Base-by-base conservation (phyloP, 2,888 invertebrate genomes). In the Clostera curtula region DNA sequence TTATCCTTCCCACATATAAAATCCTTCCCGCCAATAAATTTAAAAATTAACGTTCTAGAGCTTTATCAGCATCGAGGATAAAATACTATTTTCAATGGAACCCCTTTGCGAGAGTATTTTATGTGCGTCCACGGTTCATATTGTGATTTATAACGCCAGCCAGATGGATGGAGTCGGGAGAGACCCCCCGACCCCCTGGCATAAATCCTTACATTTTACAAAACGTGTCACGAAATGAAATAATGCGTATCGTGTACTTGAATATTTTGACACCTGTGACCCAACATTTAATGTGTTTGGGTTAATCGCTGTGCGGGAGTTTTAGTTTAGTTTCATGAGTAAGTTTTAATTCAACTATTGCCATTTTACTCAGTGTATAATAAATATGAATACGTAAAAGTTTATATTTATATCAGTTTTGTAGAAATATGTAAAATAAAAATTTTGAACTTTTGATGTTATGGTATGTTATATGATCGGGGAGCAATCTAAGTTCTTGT, bases 131-230 rank as follows among this genome's bases (percentile, higher is more conserved):
- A 25, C 40, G 43, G 34, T 44, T 40, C 39, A 47, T 56, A 49
- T 52, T 55, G 53, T 64, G 62, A 65, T 65, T 63, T 62, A 64
- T 54, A 47, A 40, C 31, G 30, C 50, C 42, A 46, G 40, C 38
- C 44, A 58, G 65, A 64, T 54, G 45, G 54, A 66, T 57, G 57
- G 49, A 51, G 41, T 39, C 48, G 40, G 42, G 25, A 42, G 44
- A 59, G 56, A 54, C 60, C 49, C 61, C 47, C 39, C 40, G 56
- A 50, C 53, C 56, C 58, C 43, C 40, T 49, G 58, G 61, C 63
- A 70, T 76, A 72, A 76, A 74, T 72, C 71, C 65, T 59, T 57
- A 58, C 59, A 56, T 59, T 52, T 54, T 55, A 51, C 57, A 41
- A 57, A 61, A 56, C 55, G 49, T 38, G 43, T 53, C 59, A 58